Evolutionary conservation across 2,113 vertebrate genomes (phyloP).

Genomic region (Poeciliopsis turrubarensis): DNA sequence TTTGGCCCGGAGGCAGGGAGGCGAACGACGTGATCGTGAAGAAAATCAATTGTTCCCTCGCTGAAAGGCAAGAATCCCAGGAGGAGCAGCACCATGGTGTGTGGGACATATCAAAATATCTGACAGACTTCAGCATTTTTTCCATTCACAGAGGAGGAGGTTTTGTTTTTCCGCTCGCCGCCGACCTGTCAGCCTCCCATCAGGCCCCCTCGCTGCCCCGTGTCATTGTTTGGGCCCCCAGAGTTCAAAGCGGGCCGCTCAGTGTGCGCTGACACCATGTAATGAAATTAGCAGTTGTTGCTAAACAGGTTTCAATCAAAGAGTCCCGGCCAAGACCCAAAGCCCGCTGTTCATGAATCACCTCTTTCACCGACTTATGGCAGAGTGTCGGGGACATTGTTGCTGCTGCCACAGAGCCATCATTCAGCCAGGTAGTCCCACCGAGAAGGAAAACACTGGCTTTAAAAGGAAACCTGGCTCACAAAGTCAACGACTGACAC

Average conservation of each 20-base stretch:
- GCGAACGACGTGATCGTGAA: conserved; percentile 91
- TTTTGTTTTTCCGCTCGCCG: conserved; percentile 69
- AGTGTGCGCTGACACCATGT: conserved; percentile 93
- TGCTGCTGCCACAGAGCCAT: conserved; percentile 42
- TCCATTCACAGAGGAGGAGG: conserved; percentile 44
- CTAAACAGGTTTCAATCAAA: conserved; percentile 96
- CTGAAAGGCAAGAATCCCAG: conserved; percentile 88
- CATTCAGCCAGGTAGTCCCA: conserved; percentile 76
- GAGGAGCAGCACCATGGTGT: conserved; percentile 96
- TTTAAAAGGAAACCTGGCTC: conserved; percentile 55
- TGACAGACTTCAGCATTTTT: conserved; percentile 97
- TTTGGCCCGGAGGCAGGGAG: conserved; percentile 92
- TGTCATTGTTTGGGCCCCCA: conserved; percentile 91
- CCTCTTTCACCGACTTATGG: conserved; percentile 68
- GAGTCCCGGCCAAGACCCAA: conserved; percentile 78
- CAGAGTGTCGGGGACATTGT: conserved; percentile 60
- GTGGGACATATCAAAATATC: conserved; percentile 99
- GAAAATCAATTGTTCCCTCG: conserved; percentile 91
- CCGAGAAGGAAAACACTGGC: conserved; percentile 42
- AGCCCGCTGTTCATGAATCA: conserved; percentile 70
- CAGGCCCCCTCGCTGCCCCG: conserved; percentile 86
- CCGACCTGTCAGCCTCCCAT: conserved; percentile 89
- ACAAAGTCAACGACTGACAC: conserved; percentile 5
- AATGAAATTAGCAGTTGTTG: conserved; percentile 94
- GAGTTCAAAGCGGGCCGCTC: conserved; percentile 92